Conservation (phyloP, 2,797 vertebrate species). For the Acipenser ruthenus region DNA sequence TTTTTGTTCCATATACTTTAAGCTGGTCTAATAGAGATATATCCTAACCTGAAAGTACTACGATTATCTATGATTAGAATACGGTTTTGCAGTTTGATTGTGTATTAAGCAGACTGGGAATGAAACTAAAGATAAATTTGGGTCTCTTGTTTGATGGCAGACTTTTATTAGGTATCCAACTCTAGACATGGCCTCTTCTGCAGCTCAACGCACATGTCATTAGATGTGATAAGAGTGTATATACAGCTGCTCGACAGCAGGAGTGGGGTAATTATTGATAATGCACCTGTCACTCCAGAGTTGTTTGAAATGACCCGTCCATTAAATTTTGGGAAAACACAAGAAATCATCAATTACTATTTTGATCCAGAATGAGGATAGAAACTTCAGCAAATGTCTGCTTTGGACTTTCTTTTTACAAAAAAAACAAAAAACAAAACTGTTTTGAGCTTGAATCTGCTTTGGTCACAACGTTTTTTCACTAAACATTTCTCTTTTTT, state of each 20-base stretch:
- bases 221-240: constrained; percentile 52
- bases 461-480: no score
- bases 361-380: not conserved
- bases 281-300: constrained; percentile 54
- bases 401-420: constrained; percentile 28
- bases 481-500: no score
- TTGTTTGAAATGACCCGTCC: constrained; percentile 26
- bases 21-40: not conserved
- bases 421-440: no score
- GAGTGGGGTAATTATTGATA: constrained; percentile 54
- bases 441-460: no score
- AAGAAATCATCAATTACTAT: not conserved
- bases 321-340: constrained; percentile 37
- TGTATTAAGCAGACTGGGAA: not conserved
- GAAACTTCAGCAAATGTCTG: constrained; percentile 24
- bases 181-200: constrained; percentile 2
- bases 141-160: not conserved
- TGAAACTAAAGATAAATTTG: not conserved
- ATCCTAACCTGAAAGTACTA: not conserved
- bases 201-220: not conserved
- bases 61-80: not conserved
- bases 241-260: constrained; percentile 44
- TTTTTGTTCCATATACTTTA: not conserved
- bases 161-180: not conserved
- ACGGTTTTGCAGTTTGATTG: not conserved